Conservation (phyloP, 2,888 invertebrate species). For the Pristionchus maxplancki region DNA sequence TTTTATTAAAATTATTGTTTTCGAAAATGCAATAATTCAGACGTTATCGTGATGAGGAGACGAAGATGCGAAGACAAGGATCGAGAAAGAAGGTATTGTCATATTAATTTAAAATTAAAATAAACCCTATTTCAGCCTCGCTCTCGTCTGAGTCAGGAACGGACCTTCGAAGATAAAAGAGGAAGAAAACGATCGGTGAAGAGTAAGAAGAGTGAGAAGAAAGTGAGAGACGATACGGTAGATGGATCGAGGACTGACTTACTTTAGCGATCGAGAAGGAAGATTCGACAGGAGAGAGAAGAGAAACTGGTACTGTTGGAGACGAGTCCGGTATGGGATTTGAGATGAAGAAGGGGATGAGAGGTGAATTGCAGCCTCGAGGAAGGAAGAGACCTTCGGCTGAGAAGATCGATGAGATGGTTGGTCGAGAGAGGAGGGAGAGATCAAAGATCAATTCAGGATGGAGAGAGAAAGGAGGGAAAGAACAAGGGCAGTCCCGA, state of each 20-base stretch:
- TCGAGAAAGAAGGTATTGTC: constrained; percentile 11
- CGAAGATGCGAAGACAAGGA: not conserved
- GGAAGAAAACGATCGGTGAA: not conserved
- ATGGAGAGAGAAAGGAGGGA: constrained; percentile 37
- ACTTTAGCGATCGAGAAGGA: not conserved
- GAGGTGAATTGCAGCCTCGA: not conserved
- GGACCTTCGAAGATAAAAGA: not conserved
- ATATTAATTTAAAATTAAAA: too few relatives aligned
- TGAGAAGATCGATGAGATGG: not conserved
- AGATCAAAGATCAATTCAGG: constrained; percentile 42
- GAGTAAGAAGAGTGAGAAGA: not conserved
- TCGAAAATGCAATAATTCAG: not conserved
- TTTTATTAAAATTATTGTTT: too few relatives aligned
- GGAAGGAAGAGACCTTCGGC: not conserved
- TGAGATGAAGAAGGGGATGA: not conserved
- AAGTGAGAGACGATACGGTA: not conserved
- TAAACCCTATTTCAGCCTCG: not conserved
- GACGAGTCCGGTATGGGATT: not conserved
- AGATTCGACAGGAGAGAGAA: not conserved
- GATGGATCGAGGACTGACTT: not conserved
- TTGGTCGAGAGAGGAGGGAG: not conserved
- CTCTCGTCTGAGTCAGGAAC: not conserved
- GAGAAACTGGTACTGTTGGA: constrained; percentile 1
- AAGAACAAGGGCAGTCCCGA: not conserved
- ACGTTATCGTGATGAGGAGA: not conserved